Conservation (phyloP, 2,113 vertebrate genomes). For the Python bivittatus region DNA sequence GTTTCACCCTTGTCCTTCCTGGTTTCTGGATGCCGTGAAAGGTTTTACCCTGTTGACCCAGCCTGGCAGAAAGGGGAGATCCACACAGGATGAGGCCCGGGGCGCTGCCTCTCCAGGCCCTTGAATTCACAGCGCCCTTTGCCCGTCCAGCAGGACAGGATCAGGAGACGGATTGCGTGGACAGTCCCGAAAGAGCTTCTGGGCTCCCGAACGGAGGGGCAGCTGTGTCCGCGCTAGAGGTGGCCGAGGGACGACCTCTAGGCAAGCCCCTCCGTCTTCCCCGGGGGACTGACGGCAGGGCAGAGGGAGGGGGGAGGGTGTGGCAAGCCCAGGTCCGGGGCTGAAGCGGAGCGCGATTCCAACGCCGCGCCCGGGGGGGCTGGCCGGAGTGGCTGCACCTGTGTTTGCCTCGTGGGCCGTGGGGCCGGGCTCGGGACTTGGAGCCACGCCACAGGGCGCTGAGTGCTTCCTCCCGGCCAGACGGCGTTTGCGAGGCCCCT, state of each 20-base stretch:
- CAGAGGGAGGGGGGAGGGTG: accelerated
- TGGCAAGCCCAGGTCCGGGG: background rate
- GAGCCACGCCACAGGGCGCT: background rate
- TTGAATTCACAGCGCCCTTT: background rate
- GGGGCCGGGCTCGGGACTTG: background rate
- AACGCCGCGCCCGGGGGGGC: background rate
- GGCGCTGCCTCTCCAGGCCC: too few species aligned
- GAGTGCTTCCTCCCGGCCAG: constrained; percentile 26
- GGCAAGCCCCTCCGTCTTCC: background rate
- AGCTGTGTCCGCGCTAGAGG: background rate
- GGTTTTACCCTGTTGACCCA: too few species aligned
- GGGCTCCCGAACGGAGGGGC: too few species aligned
- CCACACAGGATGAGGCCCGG: background rate
- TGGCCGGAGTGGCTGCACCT: constrained; percentile 12
- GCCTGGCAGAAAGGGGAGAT: background rate
- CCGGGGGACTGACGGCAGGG: background rate
- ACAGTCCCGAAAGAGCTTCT: background rate
- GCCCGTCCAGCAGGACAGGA: background rate
- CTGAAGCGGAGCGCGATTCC: background rate
- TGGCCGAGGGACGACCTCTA: background rate
- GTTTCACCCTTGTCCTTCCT: background rate
- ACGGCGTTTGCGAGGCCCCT: constrained; percentile 5
- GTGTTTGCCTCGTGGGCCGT: background rate
- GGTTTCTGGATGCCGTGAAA: background rate
- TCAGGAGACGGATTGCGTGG: background rate